These are phyloP conservation scores for Carduelis carduelis DNA, from an alignment of 2,797 vertebrate genomes.

Conservation along the genomic window DNA sequence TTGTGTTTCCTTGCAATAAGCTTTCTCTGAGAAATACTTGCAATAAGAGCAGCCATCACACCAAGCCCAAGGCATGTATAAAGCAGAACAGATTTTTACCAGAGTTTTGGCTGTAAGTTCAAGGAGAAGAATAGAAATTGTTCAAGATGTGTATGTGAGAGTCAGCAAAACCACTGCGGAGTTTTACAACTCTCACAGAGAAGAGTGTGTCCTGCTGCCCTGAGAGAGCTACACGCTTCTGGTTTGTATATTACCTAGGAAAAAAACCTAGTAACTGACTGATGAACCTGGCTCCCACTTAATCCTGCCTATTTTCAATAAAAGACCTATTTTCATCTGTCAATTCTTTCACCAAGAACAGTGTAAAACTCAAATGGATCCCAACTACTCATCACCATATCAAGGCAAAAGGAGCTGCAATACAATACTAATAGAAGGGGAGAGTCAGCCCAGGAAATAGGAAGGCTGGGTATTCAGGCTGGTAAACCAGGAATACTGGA, in stretches of 20 bases:
- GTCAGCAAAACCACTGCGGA: background rate
- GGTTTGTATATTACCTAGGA: background rate
- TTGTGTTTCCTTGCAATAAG: background rate
- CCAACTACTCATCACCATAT: background rate
- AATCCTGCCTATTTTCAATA: background rate
- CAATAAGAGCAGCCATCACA: background rate
- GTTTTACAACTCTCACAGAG: background rate
- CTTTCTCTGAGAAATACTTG: background rate
- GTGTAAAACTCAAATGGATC: background rate
- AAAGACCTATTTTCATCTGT: background rate
- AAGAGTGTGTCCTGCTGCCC: background rate
- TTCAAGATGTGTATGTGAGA: background rate
- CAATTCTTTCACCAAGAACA: background rate
- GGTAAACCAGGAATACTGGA: background rate
- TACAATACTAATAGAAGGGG: background rate
- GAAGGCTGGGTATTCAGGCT: background rate
- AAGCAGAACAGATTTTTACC: background rate
- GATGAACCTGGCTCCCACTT: background rate
- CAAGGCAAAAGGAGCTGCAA: background rate
- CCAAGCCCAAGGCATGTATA: background rate
- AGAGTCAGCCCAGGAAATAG: background rate
- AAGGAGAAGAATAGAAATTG: background rate
- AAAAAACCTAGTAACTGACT: background rate
- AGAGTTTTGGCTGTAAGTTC: background rate
- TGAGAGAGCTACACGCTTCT: background rate